Base-by-base conservation (phyloP, 2,113 vertebrate species). In the Dendropsophus ebraccatus region DNA sequence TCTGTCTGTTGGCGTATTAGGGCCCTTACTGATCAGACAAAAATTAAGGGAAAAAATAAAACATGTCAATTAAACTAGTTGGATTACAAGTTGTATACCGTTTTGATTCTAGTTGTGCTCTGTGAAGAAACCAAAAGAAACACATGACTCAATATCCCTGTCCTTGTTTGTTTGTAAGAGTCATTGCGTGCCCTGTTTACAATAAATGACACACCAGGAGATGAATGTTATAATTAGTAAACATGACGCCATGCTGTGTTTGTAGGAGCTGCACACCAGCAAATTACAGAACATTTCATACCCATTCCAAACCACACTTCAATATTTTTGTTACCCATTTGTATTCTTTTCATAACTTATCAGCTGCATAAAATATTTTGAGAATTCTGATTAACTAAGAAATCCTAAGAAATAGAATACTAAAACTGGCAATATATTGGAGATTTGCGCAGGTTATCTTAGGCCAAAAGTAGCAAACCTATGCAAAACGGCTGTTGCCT, bases 131-230 rank as follows among this genome's bases (percentile, higher is more conserved):
- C 45, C 25, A 81, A 47, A 45, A 17, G n/a, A 60, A 81, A 49
- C 35, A 49, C 25, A 67, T 81, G 79, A 81, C 37, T 81, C 56
- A 81, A 0, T n/a, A 62, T 37, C 60, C 25, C 65, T 23, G 47
- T 52, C 45, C 14, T 50, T 82, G 80, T 82, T 82, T 82, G 30
- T 82, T 65, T 52, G 19, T 21, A 67, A 69, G 60, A 81, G 28
- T 69, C 45, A 69, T 69, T 82, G 80, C 62, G 67, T 82, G 80
- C 80, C 23, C 62, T 69, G 80, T 82, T 82, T 82, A 82, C 80
- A 82, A 70, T 69, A 82, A 67, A 52, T 82, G 80, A 67, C 19
- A 45, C 62, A 52, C 62, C 1, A 14, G 41, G 47, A 30, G 56
- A 67, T 23, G 41, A 67, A 81, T 81, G 79, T 81, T 81, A 67